Percentiles rank a stretch among this genome's conserved stretches.
Conservation (phyloP, 2,888 invertebrate genomes). For the Amphipoea lucens region DNA sequence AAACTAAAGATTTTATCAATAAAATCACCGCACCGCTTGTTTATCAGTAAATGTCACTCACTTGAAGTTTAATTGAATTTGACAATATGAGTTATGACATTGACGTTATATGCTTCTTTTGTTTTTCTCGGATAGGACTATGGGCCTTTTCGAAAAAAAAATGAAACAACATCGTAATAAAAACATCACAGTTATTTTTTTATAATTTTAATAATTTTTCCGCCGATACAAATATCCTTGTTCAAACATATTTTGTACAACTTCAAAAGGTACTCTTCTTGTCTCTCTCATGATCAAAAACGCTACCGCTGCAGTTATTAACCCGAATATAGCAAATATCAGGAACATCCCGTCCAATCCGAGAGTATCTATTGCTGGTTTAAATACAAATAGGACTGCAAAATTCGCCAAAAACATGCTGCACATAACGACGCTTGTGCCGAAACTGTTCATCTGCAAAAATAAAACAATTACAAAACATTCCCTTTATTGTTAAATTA, state of each 20-base stretch:
- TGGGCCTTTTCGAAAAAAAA: conserved; percentile 1
- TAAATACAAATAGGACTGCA: conserved; percentile 64
- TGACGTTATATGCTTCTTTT: conserved; percentile 7
- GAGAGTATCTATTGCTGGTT: conserved; percentile 64
- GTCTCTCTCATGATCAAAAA: conserved; percentile 80
- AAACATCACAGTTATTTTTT: conserved; percentile 17
- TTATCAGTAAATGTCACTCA: conserved; percentile 50
- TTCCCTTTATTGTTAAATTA: neutral
- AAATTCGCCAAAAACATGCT: conserved; percentile 69
- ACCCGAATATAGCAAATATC: conserved; percentile 71
- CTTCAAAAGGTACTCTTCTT: conserved; percentile 73
- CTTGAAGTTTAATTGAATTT: neutral
- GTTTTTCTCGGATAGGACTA: neutral
- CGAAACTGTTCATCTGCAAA: conserved; percentile 72
- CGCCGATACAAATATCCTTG: conserved; percentile 68
- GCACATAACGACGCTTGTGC: conserved; percentile 57
- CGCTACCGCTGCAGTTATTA: conserved; percentile 68
- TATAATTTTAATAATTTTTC: conserved; percentile 7
- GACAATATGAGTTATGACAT: conserved; percentile 5
- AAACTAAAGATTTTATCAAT: conserved; percentile 3
- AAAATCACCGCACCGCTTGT: conserved; percentile 35
- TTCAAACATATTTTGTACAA: conserved; percentile 71
- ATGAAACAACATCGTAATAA: neutral
- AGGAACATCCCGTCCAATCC: conserved; percentile 80
- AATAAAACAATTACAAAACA: neutral